Evolutionary conservation across 2,888 invertebrate genomes (phyloP), one percentile per base, ranked within the genome.

Genomic region (Pharmacophagus antenor): DNA sequence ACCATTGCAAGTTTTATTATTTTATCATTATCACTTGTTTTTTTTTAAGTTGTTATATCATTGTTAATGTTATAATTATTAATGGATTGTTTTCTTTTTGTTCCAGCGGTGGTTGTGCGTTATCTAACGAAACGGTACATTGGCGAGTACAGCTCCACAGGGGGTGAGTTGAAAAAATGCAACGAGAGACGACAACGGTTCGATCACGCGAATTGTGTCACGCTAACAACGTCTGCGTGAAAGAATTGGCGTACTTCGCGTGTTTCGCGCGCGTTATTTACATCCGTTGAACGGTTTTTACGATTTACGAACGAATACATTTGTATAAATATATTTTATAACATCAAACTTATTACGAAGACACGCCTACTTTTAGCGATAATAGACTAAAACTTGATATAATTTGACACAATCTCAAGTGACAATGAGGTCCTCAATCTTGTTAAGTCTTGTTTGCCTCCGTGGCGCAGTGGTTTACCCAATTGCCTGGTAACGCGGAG

Each of bases 81-180:
- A 42, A 42, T 18, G 17, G 0, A 64, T 56, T 63, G 73, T 77
- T 79, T 72, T 74, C 80, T 82, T n/a, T n/a, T 85, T 91, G 85
- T 94, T 95, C 70, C 93, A 95, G 95, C 95, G 76, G 94, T 95
- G 74, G 94, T 94, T 67, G 95, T 95, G 76, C 93, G 95, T 75
- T 95, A 95, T 86, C 90, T 95, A 73, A 95, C 95, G 65, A 95
- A 94, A 85, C 92, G 95, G 72, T 95, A 95, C 82, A 95, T 95
- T 76, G 95, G 95, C 69, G 95, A 95, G 91, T 95, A 95, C 90
- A 95, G 95, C 86, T 95, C 95, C 63, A 94, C 94, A 70, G 94
- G 94, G 84, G 95, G 95, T 95, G 81, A 93, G 94, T 92, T 65
- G 6, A 37, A n/a, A 64, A 42, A n/a, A 41, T 44, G 1, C 47